Evolutionary conservation across 2,797 vertebrate species (phyloP), one percentile per base, ranked within the genome.

Genomic region (Manis pentadactyla): DNA sequence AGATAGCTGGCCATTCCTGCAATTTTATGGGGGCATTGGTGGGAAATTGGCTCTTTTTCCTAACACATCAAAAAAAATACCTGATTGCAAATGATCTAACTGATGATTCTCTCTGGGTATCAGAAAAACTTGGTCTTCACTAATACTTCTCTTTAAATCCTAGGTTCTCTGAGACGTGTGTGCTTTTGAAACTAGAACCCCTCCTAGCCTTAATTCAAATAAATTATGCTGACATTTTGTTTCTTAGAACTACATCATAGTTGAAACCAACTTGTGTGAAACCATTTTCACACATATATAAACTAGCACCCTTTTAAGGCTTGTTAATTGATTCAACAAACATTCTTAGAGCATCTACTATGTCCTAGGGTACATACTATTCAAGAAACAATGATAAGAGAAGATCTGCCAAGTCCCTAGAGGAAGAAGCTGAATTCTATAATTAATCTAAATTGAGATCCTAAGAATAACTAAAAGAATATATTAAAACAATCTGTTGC

Each of bases 211-310:
- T 86, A 37, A 82, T 83, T 75, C 3, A 64, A 89, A 74, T 46
- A 90, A 84, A 75, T 57, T 75, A n/a, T 68, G 55, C 11, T 88
- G 74, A 57, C 31, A 64, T 61, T 94, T 57, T 78, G 13, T 66
- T 83, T 93, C 69, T 71, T 77, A 49, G 29, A 97, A 79, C 74
- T 82, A 85, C 34, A 81, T 95, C 53, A 42, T 49, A 85, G 11
- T 61, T 88, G 63, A 97, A 86, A 78, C 9, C 23, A 78, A 12
- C 18, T 73, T 94, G 53, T 23, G 13, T 81, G 23, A 89, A 89
- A 59, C 4, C 51, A 87, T 51, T 81, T 82, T 59, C 18, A 11
- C 55, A 77, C 4, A 29, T 29, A 15, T 91, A 5, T 57, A 90
- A 82, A 39, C 29, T 25, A 5, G 42, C n/a, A 79, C 2, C 1